These are phyloP conservation scores for Papilio xuthus DNA, from an alignment of 1,140 invertebrate species.

Conservation along the genomic window DNA sequence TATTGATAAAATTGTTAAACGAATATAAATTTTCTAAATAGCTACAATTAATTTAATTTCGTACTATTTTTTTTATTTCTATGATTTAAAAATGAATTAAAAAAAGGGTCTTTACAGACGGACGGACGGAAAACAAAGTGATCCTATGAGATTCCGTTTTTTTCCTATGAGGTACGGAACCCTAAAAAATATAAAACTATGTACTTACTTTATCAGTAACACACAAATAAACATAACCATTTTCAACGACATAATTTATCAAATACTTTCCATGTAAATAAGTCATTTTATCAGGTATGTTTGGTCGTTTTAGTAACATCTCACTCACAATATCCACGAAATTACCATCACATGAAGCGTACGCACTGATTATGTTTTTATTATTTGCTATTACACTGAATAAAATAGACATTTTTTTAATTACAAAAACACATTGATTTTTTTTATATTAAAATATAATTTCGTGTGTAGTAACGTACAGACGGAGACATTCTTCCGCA, in stretches of 20 bases:
- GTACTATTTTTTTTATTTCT: background rate
- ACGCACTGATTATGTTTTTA: slow-evolving; percentile 89
- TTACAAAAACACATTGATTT: background rate
- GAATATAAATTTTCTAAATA: too few relatives aligned
- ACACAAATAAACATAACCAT: slow-evolving; percentile 92
- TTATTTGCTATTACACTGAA: slow-evolving; percentile 92
- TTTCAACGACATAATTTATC: slow-evolving; percentile 93
- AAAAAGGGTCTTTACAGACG: too few relatives aligned
- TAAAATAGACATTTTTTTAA: slow-evolving; percentile 88
- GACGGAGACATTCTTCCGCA: slow-evolving; percentile 52
- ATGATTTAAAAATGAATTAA: background rate
- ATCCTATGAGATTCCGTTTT: too few relatives aligned
- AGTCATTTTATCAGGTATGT: slow-evolving; percentile 91
- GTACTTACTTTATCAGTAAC: slow-evolving; percentile 95
- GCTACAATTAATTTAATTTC: too few relatives aligned
- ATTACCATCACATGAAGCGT: slow-evolving; percentile 94
- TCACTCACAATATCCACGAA: slow-evolving; percentile 95
- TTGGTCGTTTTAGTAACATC: slow-evolving; percentile 89
- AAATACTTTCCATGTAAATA: slow-evolving; percentile 94
- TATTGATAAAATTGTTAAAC: too few relatives aligned
- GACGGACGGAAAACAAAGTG: too few relatives aligned
- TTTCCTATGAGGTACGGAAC: too few relatives aligned
- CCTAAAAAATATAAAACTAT: too few relatives aligned
- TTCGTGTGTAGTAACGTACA: background rate
- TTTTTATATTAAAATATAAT: background rate